Evolutionary conservation across 2,113 vertebrate genomes (phyloP).

Genomic region (Oncorhynchus gorbuscha): DNA sequence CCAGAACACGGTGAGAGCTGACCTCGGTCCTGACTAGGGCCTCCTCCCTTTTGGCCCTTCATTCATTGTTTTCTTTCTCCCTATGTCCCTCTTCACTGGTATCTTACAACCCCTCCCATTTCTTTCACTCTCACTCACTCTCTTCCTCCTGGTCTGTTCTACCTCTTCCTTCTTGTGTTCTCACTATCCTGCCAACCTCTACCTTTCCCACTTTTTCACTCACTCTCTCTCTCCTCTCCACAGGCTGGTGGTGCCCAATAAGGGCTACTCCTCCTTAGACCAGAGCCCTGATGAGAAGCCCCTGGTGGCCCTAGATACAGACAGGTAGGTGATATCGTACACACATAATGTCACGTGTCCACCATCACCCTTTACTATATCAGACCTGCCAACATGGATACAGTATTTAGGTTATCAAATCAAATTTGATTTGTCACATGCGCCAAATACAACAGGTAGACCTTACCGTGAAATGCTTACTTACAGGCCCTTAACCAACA

Average conservation of each 20-base stretch:
- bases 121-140: background rate
- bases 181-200: no score
- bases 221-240: background rate
- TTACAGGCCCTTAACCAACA: no score
- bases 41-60: background rate
- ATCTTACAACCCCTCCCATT: background rate
- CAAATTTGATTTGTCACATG: no score
- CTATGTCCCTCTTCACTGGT: background rate
- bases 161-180: no score
- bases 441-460: no score
- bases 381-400: background rate
- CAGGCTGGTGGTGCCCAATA: conserved; percentile 97
- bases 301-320: conserved; percentile 95
- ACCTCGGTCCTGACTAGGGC: conserved; percentile 21
- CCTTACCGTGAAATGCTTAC: no score
- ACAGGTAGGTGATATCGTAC: conserved; percentile 80
- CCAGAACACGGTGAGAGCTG: conserved; percentile 87
- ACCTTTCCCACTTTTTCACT: background rate
- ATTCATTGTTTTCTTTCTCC: background rate
- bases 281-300: conserved; percentile 98
- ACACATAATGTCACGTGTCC: background rate
- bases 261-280: conserved; percentile 97
- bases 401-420: background rate
- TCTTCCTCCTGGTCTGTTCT: background rate
- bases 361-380: background rate